These are phyloP conservation scores for Mus caroli DNA, from an alignment of 2,797 vertebrate species.

Conservation along the genomic window DNA sequence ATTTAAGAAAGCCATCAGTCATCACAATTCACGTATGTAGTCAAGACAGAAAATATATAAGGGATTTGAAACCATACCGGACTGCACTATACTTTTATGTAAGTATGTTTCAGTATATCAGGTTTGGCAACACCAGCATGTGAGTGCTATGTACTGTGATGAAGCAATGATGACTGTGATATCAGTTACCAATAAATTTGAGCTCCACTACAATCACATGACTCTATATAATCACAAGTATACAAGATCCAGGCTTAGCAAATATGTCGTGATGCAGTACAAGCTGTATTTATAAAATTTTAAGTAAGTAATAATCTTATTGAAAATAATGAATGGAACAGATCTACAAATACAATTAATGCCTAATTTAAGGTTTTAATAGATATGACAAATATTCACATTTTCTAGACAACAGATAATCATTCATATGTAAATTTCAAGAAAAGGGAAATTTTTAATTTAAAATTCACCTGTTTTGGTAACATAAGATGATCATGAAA, in stretches of 20 bases:
- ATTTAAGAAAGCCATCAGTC: too few species aligned
- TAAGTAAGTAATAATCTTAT: background rate
- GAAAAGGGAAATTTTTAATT: background rate
- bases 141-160: background rate
- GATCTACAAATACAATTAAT: background rate
- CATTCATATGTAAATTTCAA: background rate
- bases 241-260: background rate
- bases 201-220: background rate
- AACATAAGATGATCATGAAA: slow-evolving; percentile 9
- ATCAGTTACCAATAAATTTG: background rate
- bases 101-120: background rate
- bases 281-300: background rate
- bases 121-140: background rate
- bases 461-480: background rate
- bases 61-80: background rate
- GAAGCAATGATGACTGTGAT: background rate
- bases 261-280: too few species aligned
- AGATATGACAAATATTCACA: background rate
- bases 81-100: background rate
- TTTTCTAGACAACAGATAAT: background rate
- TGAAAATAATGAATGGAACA: background rate
- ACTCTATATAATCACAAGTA: background rate
- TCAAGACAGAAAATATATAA: background rate
- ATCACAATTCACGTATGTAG: too few species aligned
- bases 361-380: background rate